phyloP scores from a whole-genome alignment of 23 tunicate species.

The Ascidia mentula region DNA sequence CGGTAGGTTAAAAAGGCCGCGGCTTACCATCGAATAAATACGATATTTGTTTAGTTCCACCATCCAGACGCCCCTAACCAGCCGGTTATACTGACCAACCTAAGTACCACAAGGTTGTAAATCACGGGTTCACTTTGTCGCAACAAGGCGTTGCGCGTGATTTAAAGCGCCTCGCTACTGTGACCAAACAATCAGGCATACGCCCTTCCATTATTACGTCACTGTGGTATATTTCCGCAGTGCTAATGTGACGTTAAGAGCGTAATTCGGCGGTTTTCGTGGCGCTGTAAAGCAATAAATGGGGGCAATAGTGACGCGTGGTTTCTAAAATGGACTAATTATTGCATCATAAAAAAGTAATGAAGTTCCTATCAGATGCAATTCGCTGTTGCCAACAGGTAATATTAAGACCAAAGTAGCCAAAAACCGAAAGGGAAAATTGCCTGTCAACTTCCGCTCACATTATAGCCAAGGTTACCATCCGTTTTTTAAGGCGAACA shows the following conservation, averaged over 20 bases:
- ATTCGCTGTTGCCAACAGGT: too few relatives aligned
- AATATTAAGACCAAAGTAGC: too few relatives aligned
- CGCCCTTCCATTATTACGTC: constrained; percentile 10
- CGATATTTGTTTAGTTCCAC: too few relatives aligned
- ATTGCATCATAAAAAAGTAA: background rate
- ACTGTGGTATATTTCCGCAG: constrained; percentile 8
- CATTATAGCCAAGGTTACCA: too few relatives aligned
- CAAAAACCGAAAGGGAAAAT: too few relatives aligned
- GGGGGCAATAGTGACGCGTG: background rate
- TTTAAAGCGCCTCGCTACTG: background rate
- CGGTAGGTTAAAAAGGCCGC: too few relatives aligned
- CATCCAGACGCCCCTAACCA: too few relatives aligned
- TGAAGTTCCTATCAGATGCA: background rate
- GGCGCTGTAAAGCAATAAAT: background rate
- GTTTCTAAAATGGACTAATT: constrained; percentile 5
- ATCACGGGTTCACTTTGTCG: background rate
- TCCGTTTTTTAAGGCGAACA: too few relatives aligned
- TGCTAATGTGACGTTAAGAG: background rate
- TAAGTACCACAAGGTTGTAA: too few relatives aligned
- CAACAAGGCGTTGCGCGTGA: background rate
- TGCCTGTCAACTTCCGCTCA: too few relatives aligned
- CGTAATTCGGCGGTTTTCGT: background rate
- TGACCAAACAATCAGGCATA: constrained; percentile 10
- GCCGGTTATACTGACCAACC: too few relatives aligned
- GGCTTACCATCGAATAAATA: too few relatives aligned